Evolutionary conservation across 1,140 invertebrate species (phyloP), one percentile per base, ranked within the genome.

Genomic region (Lethrus apterus): DNA sequence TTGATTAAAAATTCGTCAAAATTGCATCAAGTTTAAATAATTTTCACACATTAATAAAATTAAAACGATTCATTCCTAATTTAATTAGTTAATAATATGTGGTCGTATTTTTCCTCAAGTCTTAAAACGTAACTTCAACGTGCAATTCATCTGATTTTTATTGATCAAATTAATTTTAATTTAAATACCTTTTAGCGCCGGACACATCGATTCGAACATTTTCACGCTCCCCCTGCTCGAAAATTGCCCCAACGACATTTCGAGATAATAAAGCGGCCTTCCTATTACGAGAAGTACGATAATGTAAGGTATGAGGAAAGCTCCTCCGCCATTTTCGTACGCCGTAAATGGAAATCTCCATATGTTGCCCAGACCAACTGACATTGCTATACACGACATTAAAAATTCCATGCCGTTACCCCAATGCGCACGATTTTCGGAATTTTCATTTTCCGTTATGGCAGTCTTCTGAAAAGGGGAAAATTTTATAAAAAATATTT

Each of bases 341-440:
- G 84, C 86, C 0, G 83, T 75, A 57, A 87, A 91, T 0, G 89
- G 89, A 66, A 93, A 93, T 14, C 86, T 63, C 86, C 86, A 89
- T 10, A 89, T 78, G 61, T 89, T 90, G 19, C 89, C 89, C 10
- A 93, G 72, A 0, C 88, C 89, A 7, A 93, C 86, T 4, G 88
- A 89, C 42, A 89, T 83, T 10, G 86, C 83, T 43, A 92, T 85
- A 62, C 87, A 46, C 0, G 44, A 79, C 75, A 36, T 79, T 57
- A 55, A 78, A 79, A 13, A 76, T 73, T 17, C 75, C 74, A 7
- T 60, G 1, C 24, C 34, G 13, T 50, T 44, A 7, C 29, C 48
- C 48, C 48, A 50, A 32, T 32, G 17, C 21, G 23, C 36, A 32
- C 46, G 40, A 5, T 46, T 21, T 2, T 26, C 17, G 29, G 5